Evolutionary conservation across 1,140 invertebrate genomes (phyloP).

Genomic region (Aleiodes sp.): DNA sequence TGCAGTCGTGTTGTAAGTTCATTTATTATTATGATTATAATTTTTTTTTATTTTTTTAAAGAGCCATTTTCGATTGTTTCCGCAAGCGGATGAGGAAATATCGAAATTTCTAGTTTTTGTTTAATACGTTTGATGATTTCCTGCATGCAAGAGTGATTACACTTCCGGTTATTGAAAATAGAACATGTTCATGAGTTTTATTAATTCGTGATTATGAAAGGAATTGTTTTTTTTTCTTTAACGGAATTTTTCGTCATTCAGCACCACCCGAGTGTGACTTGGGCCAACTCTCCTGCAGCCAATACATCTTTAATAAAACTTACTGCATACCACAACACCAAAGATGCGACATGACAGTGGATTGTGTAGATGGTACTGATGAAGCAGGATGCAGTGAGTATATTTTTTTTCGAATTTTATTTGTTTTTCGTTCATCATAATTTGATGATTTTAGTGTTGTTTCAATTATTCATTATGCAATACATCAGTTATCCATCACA

Average conservation of each 20-base stretch:
- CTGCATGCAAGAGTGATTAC: slow-evolving; percentile 1
- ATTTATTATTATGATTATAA: slow-evolving; percentile 30
- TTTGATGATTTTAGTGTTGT: too few species aligned
- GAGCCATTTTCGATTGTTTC: neutral
- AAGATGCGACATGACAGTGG: slow-evolving; percentile 90
- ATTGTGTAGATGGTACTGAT: slow-evolving; percentile 94
- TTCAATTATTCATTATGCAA: neutral
- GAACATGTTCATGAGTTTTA: slow-evolving; percentile 6
- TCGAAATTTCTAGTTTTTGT: slow-evolving; percentile 11
- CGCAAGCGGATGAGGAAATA: slow-evolving; percentile 15
- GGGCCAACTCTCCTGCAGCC: slow-evolving; percentile 85
- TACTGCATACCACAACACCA: slow-evolving; percentile 91
- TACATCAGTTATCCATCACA: neutral
- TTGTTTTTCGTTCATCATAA: too few species aligned
- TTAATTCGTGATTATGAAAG: neutral
- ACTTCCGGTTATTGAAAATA: neutral
- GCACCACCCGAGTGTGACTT: slow-evolving; percentile 89
- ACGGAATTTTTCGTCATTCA: slow-evolving; percentile 60
- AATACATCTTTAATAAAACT: slow-evolving; percentile 93
- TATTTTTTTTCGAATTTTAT: too few species aligned
- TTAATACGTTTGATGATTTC: neutral
- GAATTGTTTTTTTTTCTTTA: neutral
- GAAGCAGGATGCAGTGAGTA: slow-evolving; percentile 94
- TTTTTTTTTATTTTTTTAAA: slow-evolving; percentile 16
- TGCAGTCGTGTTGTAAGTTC: slow-evolving; percentile 87